Percentiles rank a stretch among this genome's conserved stretches.
Evolutionary conservation across 2,888 invertebrate genomes (phyloP).

Genomic region (Xestia ashworthii): DNA sequence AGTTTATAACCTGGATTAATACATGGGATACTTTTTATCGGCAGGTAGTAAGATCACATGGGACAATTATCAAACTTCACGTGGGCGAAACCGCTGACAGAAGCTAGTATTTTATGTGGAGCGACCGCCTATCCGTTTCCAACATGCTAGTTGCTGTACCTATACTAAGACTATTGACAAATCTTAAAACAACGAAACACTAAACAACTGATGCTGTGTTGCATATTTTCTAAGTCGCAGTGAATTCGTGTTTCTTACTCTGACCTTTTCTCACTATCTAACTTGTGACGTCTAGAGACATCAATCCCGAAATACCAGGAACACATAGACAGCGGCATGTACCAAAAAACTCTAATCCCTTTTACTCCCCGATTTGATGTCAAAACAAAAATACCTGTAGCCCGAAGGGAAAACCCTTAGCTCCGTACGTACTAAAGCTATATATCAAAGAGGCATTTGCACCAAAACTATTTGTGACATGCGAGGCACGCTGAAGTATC

Average conservation of each 20-base stretch:
- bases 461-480: conserved; percentile 64
- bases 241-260: background rate
- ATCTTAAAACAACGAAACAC: too few species aligned
- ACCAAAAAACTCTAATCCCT: conserved; percentile 37
- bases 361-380: conserved; percentile 43
- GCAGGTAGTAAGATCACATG: too few species aligned
- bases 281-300: background rate
- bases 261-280: background rate
- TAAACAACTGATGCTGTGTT: background rate
- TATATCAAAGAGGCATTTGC: conserved; percentile 63
- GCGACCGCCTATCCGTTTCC: background rate
- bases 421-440: conserved; percentile 29
- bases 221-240: background rate
- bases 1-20: too few species aligned
- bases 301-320: conserved; percentile 14
- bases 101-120: too few species aligned
- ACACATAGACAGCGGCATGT: conserved; percentile 16
- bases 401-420: conserved; percentile 48
- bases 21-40: too few species aligned
- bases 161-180: background rate
- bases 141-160: background rate
- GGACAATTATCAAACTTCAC: too few species aligned
- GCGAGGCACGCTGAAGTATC: conserved; percentile 53
- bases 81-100: too few species aligned
- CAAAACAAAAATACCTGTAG: conserved; percentile 61